These are phyloP conservation scores for Chelon auratus DNA, from an alignment of 2,797 vertebrate genomes.

Conservation along the genomic window DNA sequence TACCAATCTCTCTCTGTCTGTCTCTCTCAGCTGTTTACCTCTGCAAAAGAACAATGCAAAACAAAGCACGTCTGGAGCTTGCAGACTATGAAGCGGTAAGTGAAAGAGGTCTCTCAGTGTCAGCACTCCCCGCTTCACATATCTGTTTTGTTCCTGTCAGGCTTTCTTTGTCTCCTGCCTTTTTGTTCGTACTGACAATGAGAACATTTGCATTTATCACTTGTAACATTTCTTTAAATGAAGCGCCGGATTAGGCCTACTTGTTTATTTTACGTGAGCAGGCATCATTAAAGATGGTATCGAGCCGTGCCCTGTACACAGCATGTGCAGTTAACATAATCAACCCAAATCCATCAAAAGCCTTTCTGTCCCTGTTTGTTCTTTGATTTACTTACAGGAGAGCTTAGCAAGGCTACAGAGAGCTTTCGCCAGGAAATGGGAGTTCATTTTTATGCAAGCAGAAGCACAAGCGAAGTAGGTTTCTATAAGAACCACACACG, in stretches of 20 bases:
- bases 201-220: conserved; percentile 34
- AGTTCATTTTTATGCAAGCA: conserved; percentile 99
- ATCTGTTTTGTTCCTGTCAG: conserved; percentile 22
- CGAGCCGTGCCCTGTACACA: conserved; percentile 34
- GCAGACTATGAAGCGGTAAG: conserved; percentile 98
- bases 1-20: conserved; percentile 35
- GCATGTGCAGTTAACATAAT: conserved; percentile 47
- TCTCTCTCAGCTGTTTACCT: conserved; percentile 94
- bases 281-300: conserved; percentile 51
- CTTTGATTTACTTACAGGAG: conserved; percentile 87
- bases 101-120: conserved; percentile 50
- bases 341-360: conserved; percentile 37
- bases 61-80: conserved; percentile 97
- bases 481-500: conserved; percentile 46
- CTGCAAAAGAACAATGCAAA: conserved; percentile 99
- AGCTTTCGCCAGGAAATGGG: conserved; percentile 98
- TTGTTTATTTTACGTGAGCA: conserved; percentile 7
- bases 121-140: conserved; percentile 29
- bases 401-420: conserved; percentile 97
- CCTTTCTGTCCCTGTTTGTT: conserved; percentile 34
- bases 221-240: conserved; percentile 43
- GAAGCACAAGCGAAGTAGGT: conserved; percentile 99
- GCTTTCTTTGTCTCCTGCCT: conserved; percentile 29
- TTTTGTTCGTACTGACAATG: conserved; percentile 36
- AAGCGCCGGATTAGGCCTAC: conserved; percentile 34